phyloP scores from a whole-genome alignment of 2,888 invertebrate species.

The Tipula confusa region DNA sequence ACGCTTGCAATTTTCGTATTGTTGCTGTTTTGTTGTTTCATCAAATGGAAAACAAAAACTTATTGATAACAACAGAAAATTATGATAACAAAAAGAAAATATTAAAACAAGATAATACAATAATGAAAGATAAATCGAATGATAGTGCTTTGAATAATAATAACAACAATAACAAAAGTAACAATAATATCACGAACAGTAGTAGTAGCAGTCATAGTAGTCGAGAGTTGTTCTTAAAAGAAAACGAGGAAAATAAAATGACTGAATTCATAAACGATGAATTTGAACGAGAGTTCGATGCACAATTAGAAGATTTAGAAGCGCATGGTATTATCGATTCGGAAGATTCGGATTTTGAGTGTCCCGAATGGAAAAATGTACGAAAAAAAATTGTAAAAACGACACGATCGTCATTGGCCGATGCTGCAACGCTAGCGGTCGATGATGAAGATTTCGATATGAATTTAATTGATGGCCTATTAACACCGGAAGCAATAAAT shows the following conservation, averaged over 20 bases:
- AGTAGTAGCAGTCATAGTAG: background rate
- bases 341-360: slow-evolving; percentile 32
- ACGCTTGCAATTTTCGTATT: background rate
- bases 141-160: background rate
- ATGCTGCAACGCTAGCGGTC: too few species aligned
- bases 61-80: background rate
- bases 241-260: slow-evolving; percentile 31
- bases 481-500: slow-evolving; percentile 3
- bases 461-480: background rate
- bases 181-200: background rate
- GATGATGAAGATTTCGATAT: background rate
- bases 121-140: background rate
- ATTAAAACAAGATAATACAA: background rate
- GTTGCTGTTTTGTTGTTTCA: too few species aligned
- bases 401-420: background rate
- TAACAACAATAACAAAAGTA: slow-evolving; percentile 29
- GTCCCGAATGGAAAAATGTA: background rate
- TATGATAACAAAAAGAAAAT: slow-evolving; percentile 28
- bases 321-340: slow-evolving; percentile 33
- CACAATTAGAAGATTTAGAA: slow-evolving; percentile 48
- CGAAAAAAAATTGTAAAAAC: background rate
- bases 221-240: background rate
- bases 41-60: slow-evolving; percentile 15
- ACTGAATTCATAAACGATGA: slow-evolving; percentile 37
- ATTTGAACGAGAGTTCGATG: slow-evolving; percentile 47